These are phyloP conservation scores for Parasteatoda tepidariorum DNA, from an alignment of 1,140 invertebrate genomes.

Conservation along the genomic window DNA sequence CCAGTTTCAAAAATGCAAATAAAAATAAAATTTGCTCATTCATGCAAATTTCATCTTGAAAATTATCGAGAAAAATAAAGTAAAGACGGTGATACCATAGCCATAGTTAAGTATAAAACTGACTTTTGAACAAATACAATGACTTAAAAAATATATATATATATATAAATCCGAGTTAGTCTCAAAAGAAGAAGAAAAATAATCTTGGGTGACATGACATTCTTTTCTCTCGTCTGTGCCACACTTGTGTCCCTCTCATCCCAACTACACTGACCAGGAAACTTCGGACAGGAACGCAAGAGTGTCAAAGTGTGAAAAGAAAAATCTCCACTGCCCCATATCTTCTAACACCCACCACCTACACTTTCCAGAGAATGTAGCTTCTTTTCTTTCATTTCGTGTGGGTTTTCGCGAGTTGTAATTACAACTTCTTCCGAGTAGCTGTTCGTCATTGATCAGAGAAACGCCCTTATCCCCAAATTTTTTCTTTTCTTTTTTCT, in stretches of 20 bases:
- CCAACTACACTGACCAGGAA: background rate
- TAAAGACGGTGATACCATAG: no score
- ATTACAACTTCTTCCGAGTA: background rate
- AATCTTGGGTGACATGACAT: background rate
- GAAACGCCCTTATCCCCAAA: slow-evolving; percentile 5
- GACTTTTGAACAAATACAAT: no score
- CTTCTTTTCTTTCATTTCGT: background rate
- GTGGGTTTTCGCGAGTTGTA: background rate
- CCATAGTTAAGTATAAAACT: no score
- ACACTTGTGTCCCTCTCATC: background rate
- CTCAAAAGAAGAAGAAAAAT: background rate
- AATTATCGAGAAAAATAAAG: background rate
- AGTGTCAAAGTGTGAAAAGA: slow-evolving; percentile 15
- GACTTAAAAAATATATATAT: no score
- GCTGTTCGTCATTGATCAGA: slow-evolving; percentile 15
- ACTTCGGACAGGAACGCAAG: background rate
- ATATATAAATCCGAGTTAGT: background rate
- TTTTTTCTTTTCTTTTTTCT: background rate
- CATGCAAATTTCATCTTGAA: background rate
- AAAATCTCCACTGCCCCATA: slow-evolving; percentile 1
- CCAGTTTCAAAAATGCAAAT: no score
- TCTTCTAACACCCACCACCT: background rate
- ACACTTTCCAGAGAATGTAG: background rate
- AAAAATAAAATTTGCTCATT: background rate
- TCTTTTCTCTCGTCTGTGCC: background rate